Base-by-base conservation (phyloP, 2,888 invertebrate genomes). In the Hyalella azteca region DNA sequence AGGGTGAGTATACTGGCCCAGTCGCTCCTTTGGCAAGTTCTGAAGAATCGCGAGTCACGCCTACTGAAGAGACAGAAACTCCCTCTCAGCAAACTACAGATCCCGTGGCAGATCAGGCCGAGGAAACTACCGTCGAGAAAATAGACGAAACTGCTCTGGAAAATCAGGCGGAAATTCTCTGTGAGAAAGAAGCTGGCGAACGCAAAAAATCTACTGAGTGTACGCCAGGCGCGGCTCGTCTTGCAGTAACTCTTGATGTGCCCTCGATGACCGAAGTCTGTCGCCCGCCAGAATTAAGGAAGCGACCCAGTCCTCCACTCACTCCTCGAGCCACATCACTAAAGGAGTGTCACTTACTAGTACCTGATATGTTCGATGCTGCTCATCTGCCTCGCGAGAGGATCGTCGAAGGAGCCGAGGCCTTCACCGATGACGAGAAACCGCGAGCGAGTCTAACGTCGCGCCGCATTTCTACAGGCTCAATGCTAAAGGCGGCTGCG, bases 391-490 rank as follows among this genome's bases (percentile, higher is more conserved):
- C 81, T 11, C 59, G 75, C 32, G 83, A 83, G 54, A 77, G 83
- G 22, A 79, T 79, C 19, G 81, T 83, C n/a, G 84, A 84, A 39
- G 83, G 82, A 36, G 84, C 81, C 39, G 83, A 83, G 59, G 80
- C 81, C 26, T 50, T 41, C 19, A 45, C 80, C 3, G 84, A 82
- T 11, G 84, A 81, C 50, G 84, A 82, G 73, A 82, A 81, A 32
- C 75, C 75, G 3, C 75, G 75, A 2, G 9, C 40, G 15, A 45
- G 41, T 19, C 45, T 75, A 13, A 45, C 75, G 13, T 94, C 95
- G 9, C 91, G 96, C 84, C 90, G 96, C 85, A 96, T 97, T 87
- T 96, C 96, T 85, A 95, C 95, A 88, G 95, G 96, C 81, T 95
- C 95, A 86, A 92, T 95, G 85, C 91, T 95, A 86, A 95, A 94